Evolutionary conservation across 2,113 vertebrate genomes (phyloP).

Genomic region (Cyanocitta stelleri): DNA sequence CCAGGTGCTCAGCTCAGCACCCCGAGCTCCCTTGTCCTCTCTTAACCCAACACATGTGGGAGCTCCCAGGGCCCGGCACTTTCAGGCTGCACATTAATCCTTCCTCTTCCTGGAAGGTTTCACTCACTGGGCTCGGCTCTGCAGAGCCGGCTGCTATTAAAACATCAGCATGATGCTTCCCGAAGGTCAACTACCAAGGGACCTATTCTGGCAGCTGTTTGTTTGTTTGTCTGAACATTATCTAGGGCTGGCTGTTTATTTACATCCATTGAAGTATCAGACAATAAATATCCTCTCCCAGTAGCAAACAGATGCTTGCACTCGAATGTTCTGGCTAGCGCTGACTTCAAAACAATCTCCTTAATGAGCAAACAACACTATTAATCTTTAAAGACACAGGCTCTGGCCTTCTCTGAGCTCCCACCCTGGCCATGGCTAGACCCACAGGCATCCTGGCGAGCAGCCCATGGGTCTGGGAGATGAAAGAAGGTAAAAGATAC

Average conservation of each 20-base stretch:
- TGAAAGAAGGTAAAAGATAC: neutral
- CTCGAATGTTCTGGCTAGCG: constrained; percentile 57
- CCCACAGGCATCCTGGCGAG: neutral
- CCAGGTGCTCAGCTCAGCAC: neutral
- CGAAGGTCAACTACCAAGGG: constrained; percentile 74
- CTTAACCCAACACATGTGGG: neutral
- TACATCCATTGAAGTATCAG: constrained; percentile 75
- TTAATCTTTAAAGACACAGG: constrained; percentile 68
- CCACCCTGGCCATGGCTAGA: neutral
- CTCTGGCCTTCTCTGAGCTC: neutral
- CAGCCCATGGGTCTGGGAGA: neutral
- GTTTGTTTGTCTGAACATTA: constrained; percentile 78
- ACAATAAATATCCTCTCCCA: constrained; percentile 79
- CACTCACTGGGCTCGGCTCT: neutral
- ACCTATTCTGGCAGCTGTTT: constrained; percentile 74
- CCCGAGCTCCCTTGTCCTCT: neutral
- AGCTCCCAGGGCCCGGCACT: neutral
- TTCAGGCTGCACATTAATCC: neutral
- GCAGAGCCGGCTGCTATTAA: constrained; percentile 68
- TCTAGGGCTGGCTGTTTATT: constrained; percentile 74
- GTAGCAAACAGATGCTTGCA: constrained; percentile 79
- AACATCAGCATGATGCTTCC: constrained; percentile 64
- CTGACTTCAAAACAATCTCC: constrained; percentile 66
- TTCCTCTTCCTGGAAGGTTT: neutral
- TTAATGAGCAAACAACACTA: constrained; percentile 74